These are phyloP conservation scores for Diabrotica virgifera DNA, from an alignment of 1,140 invertebrate species.

Conservation along the genomic window DNA sequence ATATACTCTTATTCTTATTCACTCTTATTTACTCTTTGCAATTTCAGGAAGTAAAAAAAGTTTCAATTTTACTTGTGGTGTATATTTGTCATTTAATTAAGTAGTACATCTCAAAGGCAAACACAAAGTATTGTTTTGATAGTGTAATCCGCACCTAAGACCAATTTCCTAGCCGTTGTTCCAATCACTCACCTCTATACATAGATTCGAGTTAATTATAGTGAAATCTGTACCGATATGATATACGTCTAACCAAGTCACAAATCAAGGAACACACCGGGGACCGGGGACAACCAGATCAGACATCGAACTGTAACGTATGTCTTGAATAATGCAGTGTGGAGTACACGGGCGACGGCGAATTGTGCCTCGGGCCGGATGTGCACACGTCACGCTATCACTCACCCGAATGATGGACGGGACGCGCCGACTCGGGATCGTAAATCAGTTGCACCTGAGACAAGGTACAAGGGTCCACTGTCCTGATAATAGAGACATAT, in stretches of 20 bases:
- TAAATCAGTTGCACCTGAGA: conserved; percentile 40
- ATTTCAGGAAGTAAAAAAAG: too few relatives aligned
- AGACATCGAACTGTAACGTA: conserved; percentile 15
- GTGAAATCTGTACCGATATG: neutral
- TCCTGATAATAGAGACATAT: conserved; percentile 40
- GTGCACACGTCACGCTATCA: conserved; percentile 35
- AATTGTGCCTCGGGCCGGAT: conserved; percentile 4
- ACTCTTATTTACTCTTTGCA: too few relatives aligned
- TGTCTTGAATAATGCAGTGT: conserved; percentile 27
- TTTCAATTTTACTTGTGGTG: too few relatives aligned
- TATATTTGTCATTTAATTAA: too few relatives aligned
- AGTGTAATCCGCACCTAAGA: too few relatives aligned
- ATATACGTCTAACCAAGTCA: conserved; percentile 6
- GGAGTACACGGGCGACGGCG: conserved; percentile 1
- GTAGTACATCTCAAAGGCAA: too few relatives aligned
- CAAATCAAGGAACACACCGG: conserved; percentile 12
- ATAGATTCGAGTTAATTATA: too few relatives aligned
- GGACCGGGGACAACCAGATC: neutral
- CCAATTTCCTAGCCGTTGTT: too few relatives aligned
- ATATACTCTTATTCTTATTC: too few relatives aligned
- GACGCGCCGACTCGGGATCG: conserved; percentile 22
- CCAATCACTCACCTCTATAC: too few relatives aligned
- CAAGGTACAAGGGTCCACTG: conserved; percentile 36
- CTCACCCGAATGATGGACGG: conserved; percentile 30
- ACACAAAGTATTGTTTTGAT: too few relatives aligned